Evolutionary conservation across 1,140 invertebrate species (phyloP), one percentile per base, ranked within the genome.

Genomic region (Sminthurides bifidus): DNA sequence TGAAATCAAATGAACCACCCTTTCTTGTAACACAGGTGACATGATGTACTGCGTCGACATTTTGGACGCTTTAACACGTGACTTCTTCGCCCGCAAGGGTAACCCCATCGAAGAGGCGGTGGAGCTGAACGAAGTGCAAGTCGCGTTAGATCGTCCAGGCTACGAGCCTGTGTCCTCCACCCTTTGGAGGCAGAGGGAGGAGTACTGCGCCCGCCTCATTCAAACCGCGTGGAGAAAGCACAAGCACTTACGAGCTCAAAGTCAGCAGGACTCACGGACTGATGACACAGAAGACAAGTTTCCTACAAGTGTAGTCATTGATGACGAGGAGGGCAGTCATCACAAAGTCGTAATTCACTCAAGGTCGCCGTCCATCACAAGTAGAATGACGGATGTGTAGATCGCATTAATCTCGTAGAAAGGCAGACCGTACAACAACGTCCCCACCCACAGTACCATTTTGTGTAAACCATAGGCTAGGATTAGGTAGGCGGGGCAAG

Each of bases 11-110:
- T 45, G 48, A 26, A 52, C 29, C 24, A 10, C 12, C 19, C 6
- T 19, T 43, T 43, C 27, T 37, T 49, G 51, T 33, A 15, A 31
- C 33, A 24, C 30, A 62, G 63, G 85, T 40, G 92, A 97, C 74
- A 79, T 87, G 73, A 90, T 94, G 80, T 94, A 90, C 77, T 97
- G 93, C 74, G 88, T 94, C 64, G 93, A 97, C 75, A 95, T 98
- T 67, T 77, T 97, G 66, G 92, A 97, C 74, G 92, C 92, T 29
- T 79, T 64, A 4, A 90, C 86, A 23, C 88, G 88, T 69, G 91
- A 96, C 79, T 97, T 96, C 77, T 92, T 97, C 71, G 92, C 88
- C 49, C 78, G 92, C 50, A 97, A 96, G 71, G 76, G 89, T 78
- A 91, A 91, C 74, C 85, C 87, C 1, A 88, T 92, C 61, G 87